phyloP scores from a whole-genome alignment of 2,113 vertebrate species.

The Columba livia region DNA sequence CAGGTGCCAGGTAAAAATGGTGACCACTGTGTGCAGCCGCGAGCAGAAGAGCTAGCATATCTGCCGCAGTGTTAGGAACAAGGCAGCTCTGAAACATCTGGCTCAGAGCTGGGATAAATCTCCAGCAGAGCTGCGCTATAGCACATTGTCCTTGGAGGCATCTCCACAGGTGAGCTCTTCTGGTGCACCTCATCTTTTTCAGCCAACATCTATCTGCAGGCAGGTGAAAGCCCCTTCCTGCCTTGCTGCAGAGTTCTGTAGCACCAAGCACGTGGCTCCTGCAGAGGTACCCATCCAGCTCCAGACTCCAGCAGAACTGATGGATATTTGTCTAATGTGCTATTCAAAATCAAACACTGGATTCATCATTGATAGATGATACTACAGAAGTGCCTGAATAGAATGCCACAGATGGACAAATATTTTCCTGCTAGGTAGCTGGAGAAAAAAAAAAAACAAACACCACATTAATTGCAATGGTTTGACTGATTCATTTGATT shows the following conservation, averaged over 20 bases:
- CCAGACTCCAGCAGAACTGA: not conserved
- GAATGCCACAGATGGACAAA: not conserved
- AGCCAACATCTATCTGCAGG: not conserved
- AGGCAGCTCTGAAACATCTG: not conserved
- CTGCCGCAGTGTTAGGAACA: not conserved
- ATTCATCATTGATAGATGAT: fast-evolving
- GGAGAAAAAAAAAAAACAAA: no score
- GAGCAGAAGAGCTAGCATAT: not conserved
- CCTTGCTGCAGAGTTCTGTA: not conserved
- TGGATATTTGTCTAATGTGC: fast-evolving
- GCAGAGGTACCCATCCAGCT: not conserved
- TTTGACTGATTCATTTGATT: not conserved
- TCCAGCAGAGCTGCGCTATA: not conserved
- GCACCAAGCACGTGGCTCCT: not conserved
- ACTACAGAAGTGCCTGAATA: not conserved
- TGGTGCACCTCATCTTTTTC: not conserved
- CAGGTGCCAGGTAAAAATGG: not conserved
- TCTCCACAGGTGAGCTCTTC: not conserved
- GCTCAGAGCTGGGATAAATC: not conserved
- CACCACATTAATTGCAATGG: not conserved
- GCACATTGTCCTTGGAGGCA: not conserved
- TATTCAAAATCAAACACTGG: not conserved
- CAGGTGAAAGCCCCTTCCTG: not conserved
- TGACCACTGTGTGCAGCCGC: fast-evolving
- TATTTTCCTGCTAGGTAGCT: not conserved